phyloP scores from a whole-genome alignment of 2,888 invertebrate species.

The Agapostemon virescens region DNA sequence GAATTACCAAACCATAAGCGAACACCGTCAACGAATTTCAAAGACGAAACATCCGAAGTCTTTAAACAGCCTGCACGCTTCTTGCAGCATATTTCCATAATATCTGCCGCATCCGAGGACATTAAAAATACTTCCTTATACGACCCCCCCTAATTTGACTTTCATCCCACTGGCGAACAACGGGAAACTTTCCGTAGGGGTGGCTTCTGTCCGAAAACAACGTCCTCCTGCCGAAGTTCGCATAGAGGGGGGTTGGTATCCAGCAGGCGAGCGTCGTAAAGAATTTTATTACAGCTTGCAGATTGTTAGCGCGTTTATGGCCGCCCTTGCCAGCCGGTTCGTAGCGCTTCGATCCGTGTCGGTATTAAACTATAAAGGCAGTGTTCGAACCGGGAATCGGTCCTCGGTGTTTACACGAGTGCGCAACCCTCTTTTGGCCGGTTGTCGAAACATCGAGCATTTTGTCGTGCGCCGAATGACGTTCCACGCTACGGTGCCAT shows the following conservation, averaged over 20 bases:
- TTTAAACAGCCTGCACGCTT: background rate
- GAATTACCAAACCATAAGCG: background rate
- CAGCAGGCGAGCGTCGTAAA: slow-evolving; percentile 36
- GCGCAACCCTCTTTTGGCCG: slow-evolving; percentile 1
- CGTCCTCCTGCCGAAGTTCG: background rate
- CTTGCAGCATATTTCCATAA: slow-evolving; percentile 6
- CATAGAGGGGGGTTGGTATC: background rate
- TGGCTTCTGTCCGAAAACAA: slow-evolving; percentile 3
- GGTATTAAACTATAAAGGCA: slow-evolving; percentile 54
- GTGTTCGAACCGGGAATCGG: slow-evolving; percentile 4
- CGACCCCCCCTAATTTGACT: slow-evolving; percentile 39
- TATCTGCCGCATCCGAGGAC: background rate
- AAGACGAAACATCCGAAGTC: background rate
- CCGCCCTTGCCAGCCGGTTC: slow-evolving; percentile 13
- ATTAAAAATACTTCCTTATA: slow-evolving; percentile 16
- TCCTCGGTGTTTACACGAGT: slow-evolving; percentile 34
- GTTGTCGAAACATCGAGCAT: slow-evolving; percentile 14
- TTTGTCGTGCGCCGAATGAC: slow-evolving; percentile 34
- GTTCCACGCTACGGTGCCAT: slow-evolving; percentile 31
- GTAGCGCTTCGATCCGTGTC: slow-evolving; percentile 27
- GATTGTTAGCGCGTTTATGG: slow-evolving; percentile 43
- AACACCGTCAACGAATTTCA: background rate
- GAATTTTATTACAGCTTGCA: slow-evolving; percentile 41
- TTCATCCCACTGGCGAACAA: slow-evolving; percentile 27
- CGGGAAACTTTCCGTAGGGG: background rate